These are phyloP conservation scores for Amphiprion percula DNA, from an alignment of 2,113 vertebrate genomes.

Conservation along the genomic window DNA sequence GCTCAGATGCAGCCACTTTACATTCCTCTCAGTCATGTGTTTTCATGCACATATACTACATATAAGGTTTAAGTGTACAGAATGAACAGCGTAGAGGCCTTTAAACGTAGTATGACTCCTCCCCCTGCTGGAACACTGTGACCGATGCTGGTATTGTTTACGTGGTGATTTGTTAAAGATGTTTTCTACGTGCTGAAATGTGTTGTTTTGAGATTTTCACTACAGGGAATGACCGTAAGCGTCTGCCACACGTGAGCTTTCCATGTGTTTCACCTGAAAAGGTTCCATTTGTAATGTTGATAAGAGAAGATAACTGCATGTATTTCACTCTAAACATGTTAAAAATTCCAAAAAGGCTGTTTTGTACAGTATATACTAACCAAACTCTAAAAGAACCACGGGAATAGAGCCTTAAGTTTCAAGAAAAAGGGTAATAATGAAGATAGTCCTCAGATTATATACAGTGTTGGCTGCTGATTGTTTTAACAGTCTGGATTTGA, in stretches of 20 bases:
- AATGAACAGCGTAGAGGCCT: slow-evolving; percentile 33
- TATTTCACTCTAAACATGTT: slow-evolving; percentile 26
- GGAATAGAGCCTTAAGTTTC: not conserved
- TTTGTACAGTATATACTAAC: slow-evolving; percentile 13
- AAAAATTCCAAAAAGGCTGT: not conserved
- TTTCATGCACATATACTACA: slow-evolving; percentile 16
- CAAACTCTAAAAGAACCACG: not conserved
- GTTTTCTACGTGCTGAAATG: slow-evolving; percentile 58
- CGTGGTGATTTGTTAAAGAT: slow-evolving; percentile 59
- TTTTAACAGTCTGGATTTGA: slow-evolving; percentile 13
- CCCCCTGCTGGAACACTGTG: slow-evolving; percentile 58
- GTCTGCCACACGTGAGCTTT: slow-evolving; percentile 32
- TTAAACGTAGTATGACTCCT: slow-evolving; percentile 15
- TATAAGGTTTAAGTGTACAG: slow-evolving; percentile 40
- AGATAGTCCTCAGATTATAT: not conserved
- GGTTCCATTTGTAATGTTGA: slow-evolving; percentile 24
- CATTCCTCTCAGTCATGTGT: slow-evolving; percentile 49
- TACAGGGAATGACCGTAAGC: slow-evolving; percentile 53
- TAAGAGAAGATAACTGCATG: slow-evolving; percentile 20
- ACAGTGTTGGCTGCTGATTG: not conserved
- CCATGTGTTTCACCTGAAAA: slow-evolving; percentile 25
- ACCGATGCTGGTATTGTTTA: slow-evolving; percentile 67
- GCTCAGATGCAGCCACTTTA: slow-evolving; percentile 37
- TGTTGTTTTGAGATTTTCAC: slow-evolving; percentile 39
- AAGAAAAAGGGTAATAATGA: not conserved